phyloP scores from a whole-genome alignment of 2,113 vertebrate genomes.

The Phalacrocorax brasilianus region DNA sequence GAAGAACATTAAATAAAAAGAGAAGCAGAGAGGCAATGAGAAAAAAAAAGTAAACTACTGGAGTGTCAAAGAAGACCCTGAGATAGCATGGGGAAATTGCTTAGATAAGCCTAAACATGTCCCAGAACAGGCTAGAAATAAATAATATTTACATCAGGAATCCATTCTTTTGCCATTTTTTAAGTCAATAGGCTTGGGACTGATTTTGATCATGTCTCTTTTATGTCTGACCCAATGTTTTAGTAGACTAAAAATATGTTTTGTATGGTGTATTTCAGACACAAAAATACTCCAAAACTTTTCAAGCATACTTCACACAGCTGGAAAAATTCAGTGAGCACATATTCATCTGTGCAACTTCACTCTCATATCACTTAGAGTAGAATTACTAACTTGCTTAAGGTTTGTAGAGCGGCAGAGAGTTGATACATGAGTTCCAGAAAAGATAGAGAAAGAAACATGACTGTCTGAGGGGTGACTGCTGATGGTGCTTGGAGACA shows the following conservation, averaged over 20 bases:
- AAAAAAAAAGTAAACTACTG: not conserved
- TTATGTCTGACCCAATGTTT: not conserved
- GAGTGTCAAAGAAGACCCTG: not conserved
- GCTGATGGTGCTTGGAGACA: not conserved
- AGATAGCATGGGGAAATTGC: not conserved
- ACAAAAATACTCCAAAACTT: not conserved
- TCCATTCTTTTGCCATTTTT: not conserved
- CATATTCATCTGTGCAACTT: not conserved
- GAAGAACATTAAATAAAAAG: not conserved
- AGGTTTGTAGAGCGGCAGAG: not conserved
- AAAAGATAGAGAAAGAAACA: not conserved
- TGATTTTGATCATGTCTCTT: not conserved
- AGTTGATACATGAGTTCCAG: not conserved
- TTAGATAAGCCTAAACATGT: not conserved
- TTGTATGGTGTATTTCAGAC: not conserved
- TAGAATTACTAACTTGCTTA: not conserved
- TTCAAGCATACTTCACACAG: not conserved
- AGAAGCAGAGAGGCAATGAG: not conserved
- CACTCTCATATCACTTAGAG: not conserved
- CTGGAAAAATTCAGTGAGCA: not conserved
- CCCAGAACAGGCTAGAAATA: constrained; percentile 5
- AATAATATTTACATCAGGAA: not conserved
- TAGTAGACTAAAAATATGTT: not conserved
- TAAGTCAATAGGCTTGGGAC: not conserved
- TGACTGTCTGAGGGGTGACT: not conserved